Conservation (phyloP, 2,113 vertebrate species). For the Recurvirostra avosetta region DNA sequence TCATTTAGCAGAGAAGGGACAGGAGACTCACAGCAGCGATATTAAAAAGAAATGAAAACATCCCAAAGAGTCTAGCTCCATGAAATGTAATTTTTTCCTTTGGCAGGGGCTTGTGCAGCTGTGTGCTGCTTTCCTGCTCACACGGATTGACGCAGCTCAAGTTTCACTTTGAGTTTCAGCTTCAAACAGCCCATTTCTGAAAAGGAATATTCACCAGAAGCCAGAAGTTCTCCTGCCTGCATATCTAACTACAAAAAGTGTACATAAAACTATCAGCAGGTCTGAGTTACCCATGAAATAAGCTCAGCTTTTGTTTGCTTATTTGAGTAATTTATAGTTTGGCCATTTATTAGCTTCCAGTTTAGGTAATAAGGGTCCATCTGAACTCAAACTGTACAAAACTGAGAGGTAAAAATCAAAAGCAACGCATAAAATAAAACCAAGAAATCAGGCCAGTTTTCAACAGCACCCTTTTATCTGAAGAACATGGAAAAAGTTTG, state of each 20-base stretch:
- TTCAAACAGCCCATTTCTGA: conserved; percentile 9
- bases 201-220: not conserved
- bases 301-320: not conserved
- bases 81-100: conserved; percentile 47
- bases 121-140: conserved; percentile 15
- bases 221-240: not conserved
- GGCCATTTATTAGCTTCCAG: not conserved
- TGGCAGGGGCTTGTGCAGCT: conserved; percentile 8
- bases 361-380: not conserved
- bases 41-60: conserved; percentile 28
- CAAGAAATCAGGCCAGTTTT: not conserved
- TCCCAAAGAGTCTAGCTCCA: conserved; percentile 21
- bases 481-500: not conserved
- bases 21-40: not conserved
- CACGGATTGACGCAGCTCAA: not conserved
- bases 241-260: not conserved
- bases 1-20: conserved; percentile 28
- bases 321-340: not conserved
- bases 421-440: not conserved
- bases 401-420: not conserved
- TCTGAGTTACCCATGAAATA: not conserved
- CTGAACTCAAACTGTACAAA: not conserved
- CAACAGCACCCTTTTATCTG: not conserved
- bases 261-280: not conserved
- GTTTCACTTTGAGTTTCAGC: conserved; percentile 20